Evolutionary conservation across 2,113 vertebrate genomes (phyloP).

Genomic region (Sus scrofa): T2T-Sscrofa CM000825.6:51327501-51328000

Average conservation of each 20-base stretch:
- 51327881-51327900: not conserved
- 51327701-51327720: not conserved
- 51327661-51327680: not conserved
- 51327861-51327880: too few relatives aligned
- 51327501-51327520: fast-evolving
- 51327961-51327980: not conserved
- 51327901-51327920: not conserved
- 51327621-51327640: not conserved
- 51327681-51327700: too few relatives aligned
- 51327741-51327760: not conserved
- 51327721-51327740: not conserved
- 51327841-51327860: not conserved
- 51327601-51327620: not conserved
- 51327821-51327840: not conserved
- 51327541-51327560: not conserved
- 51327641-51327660: not conserved
- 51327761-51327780: not conserved
- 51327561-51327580: not conserved
- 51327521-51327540: not conserved
- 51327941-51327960: fast-evolving
- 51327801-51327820: not conserved
- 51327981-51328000: not conserved
- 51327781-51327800: not conserved
- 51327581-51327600: not conserved
- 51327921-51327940: not conserved